Percentiles rank a stretch among this genome's conserved stretches.
Conservation (phyloP, 92 coral and sea anemone genomes). For the Paramuricea clavata region DNA sequence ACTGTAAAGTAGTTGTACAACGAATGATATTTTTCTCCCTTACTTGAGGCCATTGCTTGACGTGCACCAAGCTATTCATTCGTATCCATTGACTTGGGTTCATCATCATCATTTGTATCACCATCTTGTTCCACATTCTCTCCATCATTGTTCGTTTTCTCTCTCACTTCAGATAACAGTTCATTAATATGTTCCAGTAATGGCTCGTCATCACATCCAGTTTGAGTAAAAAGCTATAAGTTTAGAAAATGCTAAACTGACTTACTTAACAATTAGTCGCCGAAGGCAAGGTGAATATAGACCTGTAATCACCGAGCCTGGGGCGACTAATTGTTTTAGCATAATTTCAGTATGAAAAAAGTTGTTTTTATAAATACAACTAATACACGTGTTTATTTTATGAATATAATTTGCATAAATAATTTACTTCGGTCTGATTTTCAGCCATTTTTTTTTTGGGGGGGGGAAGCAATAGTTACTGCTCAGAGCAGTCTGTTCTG, state of each 20-base stretch:
- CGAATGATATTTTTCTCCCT: not conserved
- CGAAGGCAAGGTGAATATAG: no score
- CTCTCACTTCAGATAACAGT: conserved; percentile 62
- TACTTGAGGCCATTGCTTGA: not conserved
- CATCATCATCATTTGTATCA: conserved; percentile 38
- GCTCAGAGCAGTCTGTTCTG: no score
- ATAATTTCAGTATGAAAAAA: no score
- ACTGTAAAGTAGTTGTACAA: not conserved
- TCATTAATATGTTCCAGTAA: conserved; percentile 86
- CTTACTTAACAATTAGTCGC: no score
- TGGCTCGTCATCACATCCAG: conserved; percentile 82
- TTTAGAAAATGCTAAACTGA: not conserved
- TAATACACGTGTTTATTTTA: no score
- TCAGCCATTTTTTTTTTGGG: no score
- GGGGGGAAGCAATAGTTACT: no score
- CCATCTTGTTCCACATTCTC: conserved; percentile 61
- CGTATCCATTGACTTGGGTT: conserved; percentile 20
- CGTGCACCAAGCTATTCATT: not conserved
- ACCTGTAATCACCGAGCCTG: no score
- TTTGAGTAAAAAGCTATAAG: conserved; percentile 66
- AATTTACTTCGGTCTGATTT: no score
- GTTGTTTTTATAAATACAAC: no score
- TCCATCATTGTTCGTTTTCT: conserved; percentile 48
- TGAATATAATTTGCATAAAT: no score
- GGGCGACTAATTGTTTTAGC: no score